A percentile compares a stretch with the other conserved stretches of the same genome.
Conservation (phyloP, 2,113 vertebrate genomes). For the Micromys minutus region DNA sequence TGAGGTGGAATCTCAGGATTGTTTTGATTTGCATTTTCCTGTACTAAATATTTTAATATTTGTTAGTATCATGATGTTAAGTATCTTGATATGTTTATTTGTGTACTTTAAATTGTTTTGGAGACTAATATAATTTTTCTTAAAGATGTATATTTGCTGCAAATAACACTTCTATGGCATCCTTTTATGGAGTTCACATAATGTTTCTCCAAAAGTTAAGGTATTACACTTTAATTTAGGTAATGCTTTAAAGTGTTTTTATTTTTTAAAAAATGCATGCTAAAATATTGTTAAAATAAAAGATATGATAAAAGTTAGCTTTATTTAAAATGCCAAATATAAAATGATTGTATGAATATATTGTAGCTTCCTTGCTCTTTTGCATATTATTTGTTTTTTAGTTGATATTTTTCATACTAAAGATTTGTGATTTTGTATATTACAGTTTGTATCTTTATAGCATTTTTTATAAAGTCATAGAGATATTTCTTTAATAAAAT, state of each 20-base stretch:
- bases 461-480: background rate
- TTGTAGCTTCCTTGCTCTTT: background rate
- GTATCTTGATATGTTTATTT: background rate
- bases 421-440: background rate
- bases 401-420: background rate
- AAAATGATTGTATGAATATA: background rate
- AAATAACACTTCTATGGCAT: background rate
- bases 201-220: background rate
- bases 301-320: background rate
- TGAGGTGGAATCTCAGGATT: too few relatives aligned
- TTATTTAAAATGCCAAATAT: background rate
- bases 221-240: background rate
- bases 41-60: background rate
- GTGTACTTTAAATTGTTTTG: background rate
- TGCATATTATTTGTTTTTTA: background rate
- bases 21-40: too few relatives aligned
- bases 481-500: background rate
- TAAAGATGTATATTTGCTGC: background rate
- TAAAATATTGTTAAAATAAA: background rate
- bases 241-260: background rate
- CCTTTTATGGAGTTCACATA: background rate
- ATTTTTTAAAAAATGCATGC: background rate
- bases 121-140: too few relatives aligned
- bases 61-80: background rate
- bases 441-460: background rate